Evolutionary conservation across 1,140 invertebrate genomes (phyloP), one percentile per base, ranked within the genome.

Genomic region (Lethocerus indicus): DNA sequence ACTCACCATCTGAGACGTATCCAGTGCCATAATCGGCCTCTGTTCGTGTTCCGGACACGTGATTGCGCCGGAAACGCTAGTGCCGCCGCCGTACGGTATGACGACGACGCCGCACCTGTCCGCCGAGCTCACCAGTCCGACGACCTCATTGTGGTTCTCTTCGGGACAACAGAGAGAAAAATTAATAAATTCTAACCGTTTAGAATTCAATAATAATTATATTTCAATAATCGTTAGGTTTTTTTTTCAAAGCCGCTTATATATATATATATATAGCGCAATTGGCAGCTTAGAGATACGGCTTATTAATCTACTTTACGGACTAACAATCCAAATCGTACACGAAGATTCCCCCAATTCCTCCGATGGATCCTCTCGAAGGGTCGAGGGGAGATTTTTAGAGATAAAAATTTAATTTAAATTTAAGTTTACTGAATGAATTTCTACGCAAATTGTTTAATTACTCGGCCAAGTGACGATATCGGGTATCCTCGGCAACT

Each of bases 1-100:
- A 37, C 37, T 57, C 64, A 78, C 75, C 92, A 98, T 96, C 62
- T 94, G 88, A 21, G 87, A 88, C 28, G 90, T 97, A 63, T 98
- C 95, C 46, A 98, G 57, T 0, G 81, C 87, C 14, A 94, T 72
- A 52, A 98, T 95, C 47, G 83, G 81, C 41, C 94, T 70, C 14
- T 59, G 60, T 65, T 97, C 94, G 16, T 80, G 61, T 21, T 64
- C 60, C 0, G 92, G 92, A 67, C 92, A 97, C 50, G 81, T 76
- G 0, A 94, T 69, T 3, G 89, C 87, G 13, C 88, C 84, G 0
- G 92, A 91, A 0, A 98, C 94, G 53, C 87, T 93, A 0, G 94
- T 98, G 4, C 94, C 94, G 14, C 93, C 94, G 2, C 94, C 94
- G 67, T 85, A 96, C 7, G 94, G 93, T 58, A 98, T 89, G 28